Percentiles rank a stretch among this genome's conserved stretches.
These are phyloP conservation scores for Xylota sylvarum DNA, from an alignment of 2,888 invertebrate species.

Conservation along the genomic window DNA sequence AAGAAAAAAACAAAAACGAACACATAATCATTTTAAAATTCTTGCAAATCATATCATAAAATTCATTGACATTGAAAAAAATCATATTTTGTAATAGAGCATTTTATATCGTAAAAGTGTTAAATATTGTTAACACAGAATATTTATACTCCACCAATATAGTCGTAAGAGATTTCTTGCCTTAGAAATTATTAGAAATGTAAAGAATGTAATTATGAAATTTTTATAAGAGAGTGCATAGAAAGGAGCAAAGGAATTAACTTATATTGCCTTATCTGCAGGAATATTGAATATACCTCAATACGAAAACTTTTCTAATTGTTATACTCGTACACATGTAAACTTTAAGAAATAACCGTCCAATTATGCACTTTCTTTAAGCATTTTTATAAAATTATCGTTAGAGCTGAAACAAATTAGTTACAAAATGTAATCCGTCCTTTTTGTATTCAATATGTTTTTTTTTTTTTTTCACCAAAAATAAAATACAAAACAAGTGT, in stretches of 20 bases:
- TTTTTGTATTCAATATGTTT: slow-evolving; percentile 67
- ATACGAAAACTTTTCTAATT: slow-evolving; percentile 13
- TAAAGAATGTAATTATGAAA: neutral
- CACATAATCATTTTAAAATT: slow-evolving; percentile 14
- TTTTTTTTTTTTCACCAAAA: slow-evolving; percentile 44
- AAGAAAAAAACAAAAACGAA: slow-evolving; percentile 13
- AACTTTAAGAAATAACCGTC: neutral
- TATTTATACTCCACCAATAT: slow-evolving; percentile 31
- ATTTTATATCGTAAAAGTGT: slow-evolving; percentile 16
- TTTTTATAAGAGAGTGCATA: slow-evolving; percentile 34
- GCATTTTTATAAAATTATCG: slow-evolving; percentile 18
- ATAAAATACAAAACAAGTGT: slow-evolving; percentile 37
- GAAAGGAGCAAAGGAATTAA: neutral
- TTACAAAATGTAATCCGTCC: slow-evolving; percentile 73
- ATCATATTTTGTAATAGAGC: slow-evolving; percentile 26
- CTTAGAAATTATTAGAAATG: slow-evolving; percentile 42
- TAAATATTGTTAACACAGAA: slow-evolving; percentile 20
- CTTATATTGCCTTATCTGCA: slow-evolving; percentile 44
- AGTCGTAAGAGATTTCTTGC: slow-evolving; percentile 42
- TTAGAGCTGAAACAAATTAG: slow-evolving; percentile 30
- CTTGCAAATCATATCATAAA: neutral
- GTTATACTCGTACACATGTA: slow-evolving; percentile 26
- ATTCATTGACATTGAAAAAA: neutral
- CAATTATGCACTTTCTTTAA: slow-evolving; percentile 21
- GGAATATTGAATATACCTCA: slow-evolving; percentile 45